Base-by-base conservation (phyloP, 1,140 invertebrate species). In the Sycophila sp. region DNA sequence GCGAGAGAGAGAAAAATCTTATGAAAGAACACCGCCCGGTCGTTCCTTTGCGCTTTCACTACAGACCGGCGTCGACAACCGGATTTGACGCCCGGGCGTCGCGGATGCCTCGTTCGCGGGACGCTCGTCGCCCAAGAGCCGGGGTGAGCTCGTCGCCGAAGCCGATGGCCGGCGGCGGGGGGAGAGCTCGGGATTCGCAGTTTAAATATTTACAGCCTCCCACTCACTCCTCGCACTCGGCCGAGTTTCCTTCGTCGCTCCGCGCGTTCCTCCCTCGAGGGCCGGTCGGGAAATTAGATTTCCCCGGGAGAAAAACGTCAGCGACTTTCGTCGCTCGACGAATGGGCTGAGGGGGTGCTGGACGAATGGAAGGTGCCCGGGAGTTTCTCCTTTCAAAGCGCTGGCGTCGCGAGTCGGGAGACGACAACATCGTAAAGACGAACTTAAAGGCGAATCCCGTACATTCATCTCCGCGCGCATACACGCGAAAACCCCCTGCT, bases 141-240 rank as follows among this genome's bases (percentile, higher is more conserved):
- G n/a, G n/a, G n/a, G n/a, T n/a, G n/a, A n/a, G n/a, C n/a, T n/a
- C n/a, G n/a, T n/a, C n/a, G n/a, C n/a, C n/a, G n/a, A n/a, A n/a
- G n/a, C n/a, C n/a, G n/a, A n/a, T n/a, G n/a, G n/a, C 10, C 38
- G 34, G 40, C 24, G 17, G 49, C 60, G 55, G 73, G 78, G 75
- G 72, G 65, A 74, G 76, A 71, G 70, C 62, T 68, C 19, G 51
- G 72, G 73, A 73, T 73, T 77, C 78, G 78, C 74, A 80, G 77
- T 80, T 81, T 77, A 79, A 79, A 78, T 76, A 58, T 73, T 72
- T 74, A 72, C 40, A 49, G n/a, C n/a, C 40, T 15, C 19, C 13
- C 32, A 19, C 60, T 40, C 40, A 30, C n/a, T 26, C 19, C 5
- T 53, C 38, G 36, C 36, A 36, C 47, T 49, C 56, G 42, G 49